These are phyloP conservation scores for Cerceris ruficornis DNA, from an alignment of 2,888 invertebrate species.

Conservation along the genomic window DNA sequence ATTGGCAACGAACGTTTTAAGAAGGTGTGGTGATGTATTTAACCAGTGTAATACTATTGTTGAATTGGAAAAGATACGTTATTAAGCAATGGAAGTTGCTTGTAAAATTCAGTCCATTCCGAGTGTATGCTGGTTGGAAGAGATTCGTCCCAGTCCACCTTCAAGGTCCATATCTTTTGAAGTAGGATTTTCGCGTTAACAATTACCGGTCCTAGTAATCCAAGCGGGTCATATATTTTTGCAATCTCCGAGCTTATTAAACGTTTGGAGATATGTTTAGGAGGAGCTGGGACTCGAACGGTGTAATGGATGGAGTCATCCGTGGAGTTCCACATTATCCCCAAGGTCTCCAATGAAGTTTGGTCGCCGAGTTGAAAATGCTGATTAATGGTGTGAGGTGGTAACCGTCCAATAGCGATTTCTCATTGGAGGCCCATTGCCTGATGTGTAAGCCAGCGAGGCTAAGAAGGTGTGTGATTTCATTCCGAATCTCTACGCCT, in stretches of 20 bases:
- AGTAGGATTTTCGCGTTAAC: constrained; percentile 52
- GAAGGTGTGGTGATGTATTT: no score
- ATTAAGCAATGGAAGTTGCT: constrained; percentile 39
- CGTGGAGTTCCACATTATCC: constrained; percentile 40
- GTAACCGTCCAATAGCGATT: constrained; percentile 9
- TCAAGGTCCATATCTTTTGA: constrained; percentile 53
- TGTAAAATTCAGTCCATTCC: constrained; percentile 40
- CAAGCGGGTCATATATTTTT: constrained; percentile 58
- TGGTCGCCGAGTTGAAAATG: constrained; percentile 25
- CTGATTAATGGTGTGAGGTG: constrained; percentile 21
- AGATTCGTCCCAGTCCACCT: constrained; percentile 53
- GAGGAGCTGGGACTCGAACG: constrained; percentile 12
- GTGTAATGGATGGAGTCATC: constrained; percentile 42
- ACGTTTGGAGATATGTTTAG: constrained; percentile 33
- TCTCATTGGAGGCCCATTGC: constrained; percentile 58
- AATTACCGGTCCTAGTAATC: constrained; percentile 52
- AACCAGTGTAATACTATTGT: constrained; percentile 39
- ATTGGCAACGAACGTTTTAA: constrained; percentile 42
- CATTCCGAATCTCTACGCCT: constrained; percentile 27
- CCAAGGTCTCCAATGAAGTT: constrained; percentile 39
- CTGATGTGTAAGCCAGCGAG: constrained; percentile 40
- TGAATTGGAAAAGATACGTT: constrained; percentile 39
- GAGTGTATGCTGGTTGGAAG: constrained; percentile 37
- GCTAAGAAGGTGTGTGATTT: constrained; percentile 27
- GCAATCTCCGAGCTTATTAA: constrained; percentile 53